Conservation (phyloP, 1,140 invertebrate genomes). For the Idris sp. region DNA sequence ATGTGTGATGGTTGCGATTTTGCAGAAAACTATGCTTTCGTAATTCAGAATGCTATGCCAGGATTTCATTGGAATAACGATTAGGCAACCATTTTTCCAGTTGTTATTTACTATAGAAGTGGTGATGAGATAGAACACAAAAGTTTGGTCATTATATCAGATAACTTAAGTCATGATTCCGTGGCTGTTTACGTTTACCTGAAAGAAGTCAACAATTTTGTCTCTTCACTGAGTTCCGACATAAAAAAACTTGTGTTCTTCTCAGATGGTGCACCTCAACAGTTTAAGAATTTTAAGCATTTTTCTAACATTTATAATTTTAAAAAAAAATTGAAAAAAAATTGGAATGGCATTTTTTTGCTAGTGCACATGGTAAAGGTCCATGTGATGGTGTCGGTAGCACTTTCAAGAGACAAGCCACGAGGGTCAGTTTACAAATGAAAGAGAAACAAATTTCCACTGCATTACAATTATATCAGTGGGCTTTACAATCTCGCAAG, state of each 20-base stretch:
- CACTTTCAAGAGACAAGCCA: slow-evolving; percentile 60
- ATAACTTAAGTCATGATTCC: slow-evolving; percentile 41
- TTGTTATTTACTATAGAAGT: slow-evolving; percentile 51
- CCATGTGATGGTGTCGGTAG: slow-evolving; percentile 67
- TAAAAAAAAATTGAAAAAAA: slow-evolving; percentile 57
- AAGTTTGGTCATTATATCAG: slow-evolving; percentile 50
- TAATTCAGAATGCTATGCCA: slow-evolving; percentile 33
- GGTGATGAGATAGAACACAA: slow-evolving; percentile 20
- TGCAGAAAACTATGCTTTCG: slow-evolving; percentile 35
- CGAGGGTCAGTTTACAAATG: slow-evolving; percentile 45
- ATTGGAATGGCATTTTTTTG: slow-evolving; percentile 69
- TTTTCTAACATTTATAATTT: slow-evolving; percentile 65
- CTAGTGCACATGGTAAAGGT: slow-evolving; percentile 69
- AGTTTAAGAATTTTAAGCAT: slow-evolving; percentile 64
- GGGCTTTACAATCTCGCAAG: no score
- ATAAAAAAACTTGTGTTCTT: slow-evolving; percentile 24
- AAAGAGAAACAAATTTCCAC: slow-evolving; percentile 14
- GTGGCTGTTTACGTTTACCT: slow-evolving; percentile 42
- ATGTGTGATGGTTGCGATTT: slow-evolving; percentile 9
- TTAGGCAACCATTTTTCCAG: slow-evolving; percentile 64
- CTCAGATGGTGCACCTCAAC: slow-evolving; percentile 42
- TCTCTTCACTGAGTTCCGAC: slow-evolving; percentile 12
- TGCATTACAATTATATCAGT: slow-evolving; percentile 39
- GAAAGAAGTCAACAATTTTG: slow-evolving; percentile 32
- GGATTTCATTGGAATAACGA: slow-evolving; percentile 60